Evolutionary conservation across 1,140 invertebrate genomes (phyloP).

Genomic region (Calliphora vicina): DNA sequence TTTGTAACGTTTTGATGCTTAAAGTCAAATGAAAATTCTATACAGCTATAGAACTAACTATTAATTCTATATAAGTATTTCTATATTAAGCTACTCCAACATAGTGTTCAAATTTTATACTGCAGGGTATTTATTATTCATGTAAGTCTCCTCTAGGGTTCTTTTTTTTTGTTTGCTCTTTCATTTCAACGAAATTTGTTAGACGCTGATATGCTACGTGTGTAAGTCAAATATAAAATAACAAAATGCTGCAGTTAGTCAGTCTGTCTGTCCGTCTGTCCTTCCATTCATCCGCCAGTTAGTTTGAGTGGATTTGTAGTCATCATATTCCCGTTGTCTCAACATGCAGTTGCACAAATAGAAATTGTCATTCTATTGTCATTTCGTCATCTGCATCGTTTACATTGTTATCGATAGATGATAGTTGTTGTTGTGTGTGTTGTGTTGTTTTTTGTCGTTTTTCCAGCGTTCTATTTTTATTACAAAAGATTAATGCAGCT

Average conservation of each 20-base stretch:
- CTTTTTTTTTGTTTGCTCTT: neutral
- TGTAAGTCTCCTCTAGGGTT: too few relatives aligned
- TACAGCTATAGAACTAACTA: too few relatives aligned
- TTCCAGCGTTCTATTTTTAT: constrained; percentile 7
- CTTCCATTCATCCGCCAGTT: neutral
- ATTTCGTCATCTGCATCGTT: neutral
- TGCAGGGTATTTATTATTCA: too few relatives aligned
- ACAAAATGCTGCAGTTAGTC: neutral
- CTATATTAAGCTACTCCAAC: too few relatives aligned
- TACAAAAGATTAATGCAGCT: neutral
- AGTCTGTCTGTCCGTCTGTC: neutral
- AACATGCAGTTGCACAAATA: neutral
- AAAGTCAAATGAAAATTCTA: too few relatives aligned
- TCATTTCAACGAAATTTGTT: neutral
- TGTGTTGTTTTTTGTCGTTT: neutral
- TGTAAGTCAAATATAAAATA: neutral
- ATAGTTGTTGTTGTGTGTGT: neutral
- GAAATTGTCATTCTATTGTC: neutral
- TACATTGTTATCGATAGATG: neutral
- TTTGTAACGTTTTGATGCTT: too few relatives aligned
- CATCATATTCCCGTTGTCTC: neutral
- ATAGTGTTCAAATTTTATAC: too few relatives aligned
- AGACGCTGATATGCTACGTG: neutral
- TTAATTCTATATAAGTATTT: too few relatives aligned
- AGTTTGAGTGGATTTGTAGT: neutral